Evolutionary conservation across 2,888 invertebrate species (phyloP), one percentile per base, ranked within the genome.

Genomic region (Orgyia antiqua): DNA sequence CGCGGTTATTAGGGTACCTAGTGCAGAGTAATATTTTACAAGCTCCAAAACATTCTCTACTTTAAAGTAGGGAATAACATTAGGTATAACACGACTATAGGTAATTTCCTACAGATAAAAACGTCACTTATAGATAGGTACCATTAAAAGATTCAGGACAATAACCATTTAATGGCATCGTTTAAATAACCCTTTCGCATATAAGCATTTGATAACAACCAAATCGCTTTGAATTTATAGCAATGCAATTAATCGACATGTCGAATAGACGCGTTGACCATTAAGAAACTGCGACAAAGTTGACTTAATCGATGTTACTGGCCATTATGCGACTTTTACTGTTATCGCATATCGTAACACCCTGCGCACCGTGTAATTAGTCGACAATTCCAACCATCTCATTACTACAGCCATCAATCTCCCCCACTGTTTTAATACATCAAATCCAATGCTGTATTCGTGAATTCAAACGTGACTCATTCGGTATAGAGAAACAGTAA

Each of bases 261-360:
- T 53, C 41, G 43, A n/a, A n/a, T 41, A 40, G 47, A 52, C 44
- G 55, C 39, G 42, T 42, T 39, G 46, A 51, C 70, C 66, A 78
- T 82, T 78, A 76, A 67, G 64, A 63, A 64, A 69, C 63, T 58
- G 61, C 62, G 66, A 68, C 73, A 58, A 61, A 71, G 73, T 78
- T 74, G 72, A 76, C 74, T 71, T 70, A 68, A 61, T 58, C 59
- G 60, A 58, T 69, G 71, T 65, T 61, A 62, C 50, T 49, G 42
- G 51, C 70, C 72, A 76, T 82, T 78, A 83, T 58, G 61, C 54
- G 56, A 70, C 68, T 79, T 83, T 86, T 80, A 84, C 74, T 80
- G 77, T 82, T 83, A 82, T 83, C 73, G 72, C 68, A 59, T 71
- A 78, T 78, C 70, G 79, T 77, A 74, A 76, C 58, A 57, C 51